Evolutionary conservation across 2,797 vertebrate species (phyloP).

Genomic region (Ibycter americanus): DNA sequence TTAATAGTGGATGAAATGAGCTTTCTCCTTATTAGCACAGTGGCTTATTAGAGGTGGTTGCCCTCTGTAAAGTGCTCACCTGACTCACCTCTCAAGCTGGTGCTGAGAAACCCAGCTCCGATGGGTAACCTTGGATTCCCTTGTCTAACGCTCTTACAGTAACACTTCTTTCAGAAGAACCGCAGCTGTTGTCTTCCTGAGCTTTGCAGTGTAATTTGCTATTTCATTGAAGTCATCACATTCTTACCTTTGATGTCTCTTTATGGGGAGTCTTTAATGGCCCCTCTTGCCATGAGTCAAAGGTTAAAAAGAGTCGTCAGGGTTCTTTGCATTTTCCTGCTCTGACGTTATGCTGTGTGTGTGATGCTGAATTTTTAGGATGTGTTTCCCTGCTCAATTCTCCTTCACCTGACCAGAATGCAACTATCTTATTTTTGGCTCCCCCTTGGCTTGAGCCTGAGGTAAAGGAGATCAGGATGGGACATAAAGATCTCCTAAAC

Average conservation of each 20-base stretch:
- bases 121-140: not conserved
- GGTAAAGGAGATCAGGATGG: not conserved
- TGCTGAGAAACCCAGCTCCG: not conserved
- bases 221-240: accelerated
- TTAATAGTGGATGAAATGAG: slow-evolving; percentile 40
- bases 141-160: not conserved
- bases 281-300: accelerated
- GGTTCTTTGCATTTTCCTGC: not conserved
- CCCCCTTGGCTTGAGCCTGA: not conserved
- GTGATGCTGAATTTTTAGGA: not conserved
- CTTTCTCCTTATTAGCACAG: not conserved
- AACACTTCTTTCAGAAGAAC: not conserved
- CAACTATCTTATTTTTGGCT: not conserved
- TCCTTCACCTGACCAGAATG: not conserved
- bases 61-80: not conserved
- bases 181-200: not conserved
- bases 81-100: not conserved
- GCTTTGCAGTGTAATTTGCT: not conserved
- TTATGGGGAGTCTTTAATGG: not conserved
- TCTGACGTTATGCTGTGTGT: accelerated
- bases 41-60: not conserved
- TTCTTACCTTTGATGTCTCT: not conserved
- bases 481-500: not conserved
- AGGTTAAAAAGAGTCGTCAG: not conserved
- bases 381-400: not conserved